Evolutionary conservation across 2,797 vertebrate species (phyloP).

Genomic region (Spinibarbus caldwelli): DNA sequence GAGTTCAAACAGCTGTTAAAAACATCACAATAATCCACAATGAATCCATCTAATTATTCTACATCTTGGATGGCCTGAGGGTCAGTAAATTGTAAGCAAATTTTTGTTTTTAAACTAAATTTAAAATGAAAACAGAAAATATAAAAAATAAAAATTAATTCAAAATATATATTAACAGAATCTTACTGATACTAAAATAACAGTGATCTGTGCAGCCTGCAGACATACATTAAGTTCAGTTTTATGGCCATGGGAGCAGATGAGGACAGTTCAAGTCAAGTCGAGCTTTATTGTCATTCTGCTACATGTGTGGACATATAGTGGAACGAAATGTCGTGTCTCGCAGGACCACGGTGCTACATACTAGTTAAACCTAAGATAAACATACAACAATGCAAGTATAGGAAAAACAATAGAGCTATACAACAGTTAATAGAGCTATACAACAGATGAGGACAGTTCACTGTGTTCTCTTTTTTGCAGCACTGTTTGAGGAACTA

Average conservation of each 20-base stretch:
- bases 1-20: background rate
- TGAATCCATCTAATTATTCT: no score
- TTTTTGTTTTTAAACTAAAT: background rate
- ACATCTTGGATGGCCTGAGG: no score
- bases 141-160: background rate
- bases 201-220: background rate
- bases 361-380: no score
- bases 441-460: background rate
- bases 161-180: background rate
- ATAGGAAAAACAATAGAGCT: no score
- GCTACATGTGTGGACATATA: no score
- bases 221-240: background rate
- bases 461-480: slow-evolving; percentile 49
- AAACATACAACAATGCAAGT: no score
- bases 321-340: no score
- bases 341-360: no score
- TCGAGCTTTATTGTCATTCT: no score
- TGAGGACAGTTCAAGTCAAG: background rate
- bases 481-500: slow-evolving; percentile 95
- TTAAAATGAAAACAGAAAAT: background rate
- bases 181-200: background rate
- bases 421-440: no score
- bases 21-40: background rate
- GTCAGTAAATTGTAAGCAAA: no score
- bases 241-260: background rate